Evolutionary conservation across 2,888 invertebrate species (phyloP), one percentile per base, ranked within the genome.

Genomic region (Macropis europaea): DNA sequence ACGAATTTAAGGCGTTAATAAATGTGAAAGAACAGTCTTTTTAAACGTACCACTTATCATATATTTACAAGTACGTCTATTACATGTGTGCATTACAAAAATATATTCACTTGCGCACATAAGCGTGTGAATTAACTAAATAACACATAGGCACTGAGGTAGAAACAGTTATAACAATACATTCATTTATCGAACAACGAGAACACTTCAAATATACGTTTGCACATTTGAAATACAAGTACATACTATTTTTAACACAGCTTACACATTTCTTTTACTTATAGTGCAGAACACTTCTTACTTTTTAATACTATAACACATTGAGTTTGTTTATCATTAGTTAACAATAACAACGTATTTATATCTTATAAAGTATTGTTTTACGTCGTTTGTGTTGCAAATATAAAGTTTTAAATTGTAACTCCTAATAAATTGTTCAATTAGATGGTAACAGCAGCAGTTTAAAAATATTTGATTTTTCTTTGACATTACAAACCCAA

Each of bases 71-170:
- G 30, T 50, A 67, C 36, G 26, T 40, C 22, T 50, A 47, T 68
- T 61, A 75, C 50, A 72, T 73, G 59, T 76, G 77, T 76, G 62
- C 62, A 52, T 70, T 82, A 82, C 67, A 82, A 82, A 82, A 82
- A 82, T 82, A 82, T 80, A 81, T 76, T 52, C 56, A 72, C 68
- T 45, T 71, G 68, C 73, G 43, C 63, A 73, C 53, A 9, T 57
- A 80, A 77, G 71, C 77, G 34, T 76, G 68, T 68, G 47, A 42
- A 70, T 61, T 34, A 63, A 36, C 68, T 17, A 54, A 64, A 73
- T 15, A 77, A 72, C 60, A 57, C 26, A 56, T 75, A 47, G 47
- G 73, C 48, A 53, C 52, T 19, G 11, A 80, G 80, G 77, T 80
- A 80, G 77, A 70, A 34, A 70, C 15, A 71, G 62, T 75, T 63